phyloP scores from a whole-genome alignment of 2,888 invertebrate species.

The Drosophila meridionalis region DNA sequence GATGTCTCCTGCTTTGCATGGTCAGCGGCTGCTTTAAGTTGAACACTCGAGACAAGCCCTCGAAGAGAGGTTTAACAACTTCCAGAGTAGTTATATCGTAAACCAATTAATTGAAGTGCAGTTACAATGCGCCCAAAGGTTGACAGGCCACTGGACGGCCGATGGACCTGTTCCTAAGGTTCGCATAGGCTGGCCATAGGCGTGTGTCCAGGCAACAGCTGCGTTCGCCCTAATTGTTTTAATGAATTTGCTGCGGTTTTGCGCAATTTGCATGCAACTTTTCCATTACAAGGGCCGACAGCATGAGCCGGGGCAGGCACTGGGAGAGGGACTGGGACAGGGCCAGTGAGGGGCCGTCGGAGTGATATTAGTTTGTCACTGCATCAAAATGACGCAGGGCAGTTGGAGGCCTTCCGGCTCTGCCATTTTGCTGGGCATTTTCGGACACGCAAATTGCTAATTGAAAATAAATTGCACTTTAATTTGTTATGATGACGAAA shows the following conservation, averaged over 20 bases:
- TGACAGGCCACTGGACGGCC: conserved; percentile 30
- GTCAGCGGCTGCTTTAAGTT: conserved; percentile 26
- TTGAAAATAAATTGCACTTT: conserved; percentile 81
- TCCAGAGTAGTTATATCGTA: conserved; percentile 41
- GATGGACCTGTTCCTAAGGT: conserved; percentile 31
- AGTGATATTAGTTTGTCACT: conserved; percentile 76
- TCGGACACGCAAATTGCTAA: conserved; percentile 78
- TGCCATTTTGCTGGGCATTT: conserved; percentile 51
- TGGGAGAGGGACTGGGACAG: neutral
- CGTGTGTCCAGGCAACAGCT: conserved; percentile 61
- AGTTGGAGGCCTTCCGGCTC: conserved; percentile 37
- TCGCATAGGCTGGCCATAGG: conserved; percentile 26
- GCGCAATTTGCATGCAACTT: conserved; percentile 80
- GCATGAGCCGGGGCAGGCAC: conserved; percentile 14
- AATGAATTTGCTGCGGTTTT: conserved; percentile 82
- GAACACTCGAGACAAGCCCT: conserved; percentile 34
- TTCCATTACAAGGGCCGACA: conserved; percentile 57
- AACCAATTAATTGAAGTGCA: conserved; percentile 61
- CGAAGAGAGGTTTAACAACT: conserved; percentile 23
- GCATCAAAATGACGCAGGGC: conserved; percentile 58
- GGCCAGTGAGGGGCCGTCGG: conserved; percentile 7
- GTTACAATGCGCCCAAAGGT: conserved; percentile 41
- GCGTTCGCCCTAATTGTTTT: conserved; percentile 74
- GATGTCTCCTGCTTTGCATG: conserved; percentile 34
- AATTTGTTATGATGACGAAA: conserved; percentile 68